A percentile compares a stretch with the other conserved stretches of the same genome.
These are phyloP conservation scores for Sapayoa aenigma DNA, from an alignment of 2,113 vertebrate species.

Conservation along the genomic window DNA sequence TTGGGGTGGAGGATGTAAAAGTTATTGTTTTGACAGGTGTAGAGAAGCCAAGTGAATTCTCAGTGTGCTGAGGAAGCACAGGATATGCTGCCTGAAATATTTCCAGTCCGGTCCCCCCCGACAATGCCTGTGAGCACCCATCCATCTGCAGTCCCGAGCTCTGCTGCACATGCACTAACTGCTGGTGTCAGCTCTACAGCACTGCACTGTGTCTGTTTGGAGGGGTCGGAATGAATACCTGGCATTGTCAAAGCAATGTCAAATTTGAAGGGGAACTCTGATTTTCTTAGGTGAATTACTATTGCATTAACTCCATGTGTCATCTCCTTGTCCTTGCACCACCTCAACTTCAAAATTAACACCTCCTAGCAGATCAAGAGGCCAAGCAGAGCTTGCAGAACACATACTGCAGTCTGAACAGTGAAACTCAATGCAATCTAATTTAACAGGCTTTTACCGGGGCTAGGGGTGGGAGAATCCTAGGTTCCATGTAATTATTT, in stretches of 20 bases:
- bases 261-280: not conserved
- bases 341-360: not conserved
- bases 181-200: not conserved
- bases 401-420: not conserved
- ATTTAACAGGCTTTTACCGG: not conserved
- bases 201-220: not conserved
- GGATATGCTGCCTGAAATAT: not conserved
- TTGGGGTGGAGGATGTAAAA: not conserved
- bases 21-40: constrained; percentile 26
- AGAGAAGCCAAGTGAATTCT: not conserved
- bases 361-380: not conserved
- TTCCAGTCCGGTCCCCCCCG: not conserved
- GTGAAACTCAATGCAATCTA: not conserved
- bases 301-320: not conserved
- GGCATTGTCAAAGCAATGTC: not conserved
- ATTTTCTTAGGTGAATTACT: not conserved
- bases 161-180: not conserved
- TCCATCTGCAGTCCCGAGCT: accelerated
- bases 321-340: not conserved
- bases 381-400: not conserved
- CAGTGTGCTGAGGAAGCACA: not conserved
- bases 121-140: accelerated
- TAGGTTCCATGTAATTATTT: not conserved
- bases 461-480: not conserved
- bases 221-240: not conserved